Evolutionary conservation across 2,797 vertebrate species (phyloP), one percentile per base, ranked within the genome.

Genomic region (Vireo griseus): DNA sequence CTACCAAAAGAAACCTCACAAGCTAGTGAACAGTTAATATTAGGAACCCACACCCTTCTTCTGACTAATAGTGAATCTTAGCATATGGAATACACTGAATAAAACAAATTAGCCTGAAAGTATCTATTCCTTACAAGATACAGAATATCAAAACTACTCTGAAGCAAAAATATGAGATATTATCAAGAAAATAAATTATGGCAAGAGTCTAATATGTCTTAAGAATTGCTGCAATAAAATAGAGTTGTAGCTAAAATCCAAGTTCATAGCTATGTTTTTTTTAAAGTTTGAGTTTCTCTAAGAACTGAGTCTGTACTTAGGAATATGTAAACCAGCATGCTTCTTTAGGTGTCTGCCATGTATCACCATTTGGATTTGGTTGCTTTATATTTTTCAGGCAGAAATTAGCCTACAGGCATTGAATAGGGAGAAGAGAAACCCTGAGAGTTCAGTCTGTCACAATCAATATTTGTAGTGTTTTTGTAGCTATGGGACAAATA

Each of bases 181-280:
- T 40, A 47, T 29, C 39, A 87, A 69, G 52, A 81, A 87, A 85
- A 91, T 28, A 68, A 88, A 47, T 57, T 29, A 69, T 13, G 35
- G 14, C 9, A 82, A 68, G 17, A 25, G 22, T 48, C 11, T 66
- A 66, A 78, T 14, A 7, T 19, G 15, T 75, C 28, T 92, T 83
- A 42, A 74, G n/a, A 48, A 73, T 15, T 65, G 6, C 16, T 84
- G 39, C 22, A 68, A 54, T 72, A 40, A 89, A 73, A 87, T 13
- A 50, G 16, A 85, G 13, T 17, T 75, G 9, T 79, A 55, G 17
- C 54, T 82, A 75, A 92, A 76, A 59, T 67, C 22, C n/a, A 87
- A 72, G 24, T 66, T 50, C 9, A 22, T 28, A 11, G 0, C 0
- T 25, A 11, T 3, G 1, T 18, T 62, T n/a, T 39, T 54, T 67